Evolutionary conservation across 1,140 invertebrate genomes (phyloP), one percentile per base, ranked within the genome.

Genomic region (Pseudomyrmex sp.): DNA sequence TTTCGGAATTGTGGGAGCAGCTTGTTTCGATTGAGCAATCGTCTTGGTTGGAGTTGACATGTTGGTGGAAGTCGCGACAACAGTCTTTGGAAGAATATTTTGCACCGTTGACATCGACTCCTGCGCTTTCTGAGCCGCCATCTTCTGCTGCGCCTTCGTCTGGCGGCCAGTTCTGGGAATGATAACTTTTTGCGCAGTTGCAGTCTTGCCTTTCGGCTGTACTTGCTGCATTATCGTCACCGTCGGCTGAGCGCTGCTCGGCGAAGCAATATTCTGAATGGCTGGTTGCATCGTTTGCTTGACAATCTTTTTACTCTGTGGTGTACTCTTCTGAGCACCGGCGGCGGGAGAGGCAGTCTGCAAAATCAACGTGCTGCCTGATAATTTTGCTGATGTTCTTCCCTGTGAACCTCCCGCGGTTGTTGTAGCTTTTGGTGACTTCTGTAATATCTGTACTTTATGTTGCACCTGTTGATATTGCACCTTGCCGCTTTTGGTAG

Each of bases 381-480:
- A 3, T 46, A 83, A 88, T 85, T 92, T 90, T 35, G 70, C 76
- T 0, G 84, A 70, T 2, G 50, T 12, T 63, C 80, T 89, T 46
- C 69, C 63, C 72, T 90, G 89, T 4, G 87, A 44, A 12, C 52
- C 10, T 56, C 69, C 10, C 9, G 91, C 74, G n/a, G 88, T 80
- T 26, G 88, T 74, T 35, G 90, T 15, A 13, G 87, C 35, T 46
- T 92, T 92, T 50, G 91, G 88, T 0, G 82, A 86, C 13, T 93
- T 93, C 54, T 93, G 88, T n/a, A 92, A 13, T 62, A 92, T 75
- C 48, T 92, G 91, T n/a, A 92, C 70, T 74, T 93, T 94, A 54
- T 90, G 88, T 62, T 90, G 91, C 0, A 91, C 79, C 18, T 84
- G 44, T 72, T 93, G 92, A 75, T 91, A 93, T 35, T 92, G 92